Base-by-base conservation (phyloP, 2,797 vertebrate species). In the Eremophila alpestris region DNA sequence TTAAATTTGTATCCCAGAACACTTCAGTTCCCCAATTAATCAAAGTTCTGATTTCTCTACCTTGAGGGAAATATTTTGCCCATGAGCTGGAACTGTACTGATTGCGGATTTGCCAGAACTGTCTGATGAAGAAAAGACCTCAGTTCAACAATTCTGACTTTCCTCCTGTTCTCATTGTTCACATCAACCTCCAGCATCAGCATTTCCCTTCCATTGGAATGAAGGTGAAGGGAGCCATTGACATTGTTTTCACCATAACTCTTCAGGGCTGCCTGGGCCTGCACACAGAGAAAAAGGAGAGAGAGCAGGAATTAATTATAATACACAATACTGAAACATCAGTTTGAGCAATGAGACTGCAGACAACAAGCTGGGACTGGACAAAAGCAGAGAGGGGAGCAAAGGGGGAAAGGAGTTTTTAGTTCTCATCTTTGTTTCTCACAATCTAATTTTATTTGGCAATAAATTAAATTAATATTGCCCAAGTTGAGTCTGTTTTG, bases 21-120 rank as follows among this genome's bases (percentile, higher is more conserved):
- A 69, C 18, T 40, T 19, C 63, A 88, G 52, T 41, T 56, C 30
- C 27, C 51, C 29, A 75, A 3, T 60, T 74, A 68, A 68, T 18
- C 40, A 81, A 51, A 14, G 79, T 38, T 63, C 21, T 43, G 24
- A 59, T 59, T 89, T 60, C 80, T 87, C 73, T 95, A 97, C 98
- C 98, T 98, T 90, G 98, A 96, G 24, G 97, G 95, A 49, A 98
- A 97, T 74, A 97, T 60, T 95, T 98, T 98, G 76, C 98, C 96
- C 8, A 88, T 85, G 60, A 99, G 90, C 87, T 97, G 97, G 46
- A 99, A 83, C 36, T 95, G 89, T 64, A 98, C 80, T 48, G 97
- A 80, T 54, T 89, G 75, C 71, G 97, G 79, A 16, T 80, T 74
- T 26, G 95, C 80, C 48, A 98, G 75, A 54, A 98, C 38, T 23